phyloP scores from a whole-genome alignment of 2,888 invertebrate genomes.

The Polyommatus iphigenia region DNA sequence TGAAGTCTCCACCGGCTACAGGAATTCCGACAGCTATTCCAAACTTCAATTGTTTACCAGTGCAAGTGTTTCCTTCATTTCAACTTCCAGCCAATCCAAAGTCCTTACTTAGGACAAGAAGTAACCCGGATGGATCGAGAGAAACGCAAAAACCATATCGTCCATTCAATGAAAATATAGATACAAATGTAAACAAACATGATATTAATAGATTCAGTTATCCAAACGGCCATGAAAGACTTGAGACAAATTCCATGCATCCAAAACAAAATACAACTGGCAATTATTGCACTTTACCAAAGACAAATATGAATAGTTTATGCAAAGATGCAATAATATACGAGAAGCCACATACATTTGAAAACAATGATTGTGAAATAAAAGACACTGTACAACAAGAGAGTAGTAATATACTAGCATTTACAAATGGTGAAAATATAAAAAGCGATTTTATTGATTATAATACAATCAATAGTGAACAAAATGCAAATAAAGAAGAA shows the following conservation, averaged over 20 bases:
- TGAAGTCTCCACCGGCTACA: slow-evolving; percentile 74
- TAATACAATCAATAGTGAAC: neutral
- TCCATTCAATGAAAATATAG: neutral
- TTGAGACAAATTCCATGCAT: neutral
- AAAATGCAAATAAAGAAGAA: neutral
- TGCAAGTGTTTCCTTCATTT: slow-evolving; percentile 81
- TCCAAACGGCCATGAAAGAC: neutral
- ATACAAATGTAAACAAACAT: slow-evolving; percentile 27
- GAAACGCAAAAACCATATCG: slow-evolving; percentile 40
- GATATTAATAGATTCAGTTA: slow-evolving; percentile 4
- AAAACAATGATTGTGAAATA: neutral
- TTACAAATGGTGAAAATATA: neutral
- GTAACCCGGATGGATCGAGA: slow-evolving; percentile 57
- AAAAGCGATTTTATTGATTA: neutral
- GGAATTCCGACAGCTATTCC: slow-evolving; percentile 67
- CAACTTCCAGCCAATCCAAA: slow-evolving; percentile 86
- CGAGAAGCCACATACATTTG: neutral
- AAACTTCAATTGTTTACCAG: slow-evolving; percentile 72
- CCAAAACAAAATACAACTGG: neutral
- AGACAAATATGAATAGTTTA: neutral
- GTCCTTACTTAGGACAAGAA: slow-evolving; percentile 67
- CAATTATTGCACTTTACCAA: neutral
- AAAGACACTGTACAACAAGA: neutral
- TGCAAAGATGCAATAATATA: neutral
- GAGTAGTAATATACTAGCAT: neutral